A percentile compares a stretch with the other conserved stretches of the same genome.
These are phyloP conservation scores for Melopsittacus undulatus DNA, from an alignment of 2,797 vertebrate genomes.

Conservation along the genomic window DNA sequence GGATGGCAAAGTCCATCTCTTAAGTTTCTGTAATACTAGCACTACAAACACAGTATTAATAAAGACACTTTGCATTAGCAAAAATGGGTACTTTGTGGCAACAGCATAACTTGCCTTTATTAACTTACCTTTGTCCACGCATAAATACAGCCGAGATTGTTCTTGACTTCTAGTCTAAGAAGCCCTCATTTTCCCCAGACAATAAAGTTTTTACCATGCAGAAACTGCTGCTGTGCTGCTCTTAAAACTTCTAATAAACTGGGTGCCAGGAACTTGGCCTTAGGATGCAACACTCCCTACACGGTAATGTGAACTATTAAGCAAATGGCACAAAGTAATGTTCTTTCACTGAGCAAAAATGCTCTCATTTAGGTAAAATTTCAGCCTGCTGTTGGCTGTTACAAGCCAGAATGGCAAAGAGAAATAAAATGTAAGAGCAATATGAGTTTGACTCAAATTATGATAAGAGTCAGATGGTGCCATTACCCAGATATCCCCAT, in stretches of 20 bases:
- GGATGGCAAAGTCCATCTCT: background rate
- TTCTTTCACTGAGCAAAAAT: constrained; percentile 73
- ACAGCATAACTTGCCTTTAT: background rate
- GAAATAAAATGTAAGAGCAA: constrained; percentile 77
- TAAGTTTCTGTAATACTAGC: background rate
- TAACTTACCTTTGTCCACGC: background rate
- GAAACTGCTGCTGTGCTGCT: constrained; percentile 32
- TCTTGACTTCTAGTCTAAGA: background rate
- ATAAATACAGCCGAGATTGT: background rate
- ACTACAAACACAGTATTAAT: background rate
- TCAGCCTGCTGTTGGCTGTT: constrained; percentile 78
- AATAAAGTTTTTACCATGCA: constrained; percentile 35
- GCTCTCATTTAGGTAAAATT: constrained; percentile 78
- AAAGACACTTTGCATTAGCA: background rate
- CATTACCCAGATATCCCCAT: constrained; percentile 71
- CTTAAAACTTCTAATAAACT: constrained; percentile 69
- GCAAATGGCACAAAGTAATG: constrained; percentile 76
- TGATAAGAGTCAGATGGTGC: constrained; percentile 78
- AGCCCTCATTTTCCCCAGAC: background rate
- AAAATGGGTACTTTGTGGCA: background rate
- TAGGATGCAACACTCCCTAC: constrained; percentile 59
- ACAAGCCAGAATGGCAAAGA: constrained; percentile 74
- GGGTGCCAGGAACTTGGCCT: constrained; percentile 61
- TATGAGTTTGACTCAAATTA: constrained; percentile 79
- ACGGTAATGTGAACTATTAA: constrained; percentile 77